These are phyloP conservation scores for Drosophila teissieri DNA, from an alignment of 1,140 invertebrate species.

Conservation along the genomic window DNA sequence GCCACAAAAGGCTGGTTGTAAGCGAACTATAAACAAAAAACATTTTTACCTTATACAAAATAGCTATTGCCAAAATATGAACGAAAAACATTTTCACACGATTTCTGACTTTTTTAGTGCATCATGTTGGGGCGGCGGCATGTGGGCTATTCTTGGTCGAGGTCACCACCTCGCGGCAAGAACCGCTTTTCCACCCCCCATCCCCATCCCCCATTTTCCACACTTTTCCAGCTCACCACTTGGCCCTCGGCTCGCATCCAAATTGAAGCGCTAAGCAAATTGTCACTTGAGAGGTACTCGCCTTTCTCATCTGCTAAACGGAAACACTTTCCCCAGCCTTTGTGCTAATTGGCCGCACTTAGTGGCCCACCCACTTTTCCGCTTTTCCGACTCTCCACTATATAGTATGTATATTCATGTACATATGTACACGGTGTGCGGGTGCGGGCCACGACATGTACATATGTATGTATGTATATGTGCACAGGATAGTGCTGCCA, in stretches of 20 bases:
- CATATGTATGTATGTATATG: conserved; percentile 33
- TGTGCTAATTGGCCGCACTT: conserved; percentile 81
- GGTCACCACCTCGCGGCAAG: conserved; percentile 22
- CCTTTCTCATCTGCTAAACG: conserved; percentile 68
- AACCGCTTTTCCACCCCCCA: conserved; percentile 1
- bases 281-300: conserved; percentile 74
- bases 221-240: conserved; percentile 5
- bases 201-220: not conserved
- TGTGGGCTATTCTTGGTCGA: conserved; percentile 42
- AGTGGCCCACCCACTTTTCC: conserved; percentile 36
- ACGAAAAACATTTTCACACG: not conserved
- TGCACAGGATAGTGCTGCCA: conserved; percentile 48
- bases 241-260: conserved; percentile 43
- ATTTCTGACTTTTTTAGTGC: conserved; percentile 2
- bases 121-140: not conserved
- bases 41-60: too few species aligned
- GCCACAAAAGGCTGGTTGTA: too few species aligned
- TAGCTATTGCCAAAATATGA: too few species aligned
- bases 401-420: conserved; percentile 1
- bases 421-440: conserved; percentile 12
- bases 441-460: conserved; percentile 54
- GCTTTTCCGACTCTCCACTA: conserved; percentile 19
- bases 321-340: conserved; percentile 79
- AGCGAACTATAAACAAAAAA: too few species aligned
- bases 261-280: conserved; percentile 65